These are phyloP conservation scores for Steinernema khuongi DNA, from an alignment of 1,140 invertebrate genomes.

Conservation along the genomic window DNA sequence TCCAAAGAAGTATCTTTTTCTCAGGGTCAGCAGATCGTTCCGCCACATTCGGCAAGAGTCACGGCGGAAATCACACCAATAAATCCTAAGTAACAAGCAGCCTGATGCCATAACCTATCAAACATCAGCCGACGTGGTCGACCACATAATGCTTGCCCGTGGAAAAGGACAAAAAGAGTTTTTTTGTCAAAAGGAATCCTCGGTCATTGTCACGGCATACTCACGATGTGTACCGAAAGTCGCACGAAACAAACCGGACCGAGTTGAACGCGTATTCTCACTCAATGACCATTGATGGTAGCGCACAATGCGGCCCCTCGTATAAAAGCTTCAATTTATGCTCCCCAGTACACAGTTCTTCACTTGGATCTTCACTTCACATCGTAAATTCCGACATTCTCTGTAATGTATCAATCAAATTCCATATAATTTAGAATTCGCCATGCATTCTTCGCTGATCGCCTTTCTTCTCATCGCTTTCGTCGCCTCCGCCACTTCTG, in stretches of 20 bases:
- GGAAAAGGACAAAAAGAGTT: neutral
- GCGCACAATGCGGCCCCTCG: neutral
- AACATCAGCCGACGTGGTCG: no score
- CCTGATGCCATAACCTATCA: no score
- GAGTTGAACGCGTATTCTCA: neutral
- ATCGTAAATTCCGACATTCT: no score
- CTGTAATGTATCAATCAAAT: neutral
- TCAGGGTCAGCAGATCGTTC: no score
- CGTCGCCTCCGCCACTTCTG: neutral
- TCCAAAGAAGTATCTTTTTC: no score
- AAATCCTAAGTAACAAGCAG: no score
- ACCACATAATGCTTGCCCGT: no score
- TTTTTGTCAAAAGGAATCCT: neutral
- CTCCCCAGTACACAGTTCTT: neutral
- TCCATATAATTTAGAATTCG: neutral
- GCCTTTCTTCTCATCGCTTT: neutral
- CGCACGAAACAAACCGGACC: conserved; percentile 14
- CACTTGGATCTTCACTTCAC: neutral
- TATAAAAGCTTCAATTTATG: neutral
- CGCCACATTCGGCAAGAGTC: no score
- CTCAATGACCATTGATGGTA: conserved; percentile 11
- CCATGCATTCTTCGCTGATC: neutral
- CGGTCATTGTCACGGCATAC: neutral
- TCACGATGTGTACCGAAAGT: conserved; percentile 3
- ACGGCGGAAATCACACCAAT: no score